Evolutionary conservation across 2,113 vertebrate species (phyloP), one percentile per base, ranked within the genome.

Genomic region (Bungarus multicinctus): DNA sequence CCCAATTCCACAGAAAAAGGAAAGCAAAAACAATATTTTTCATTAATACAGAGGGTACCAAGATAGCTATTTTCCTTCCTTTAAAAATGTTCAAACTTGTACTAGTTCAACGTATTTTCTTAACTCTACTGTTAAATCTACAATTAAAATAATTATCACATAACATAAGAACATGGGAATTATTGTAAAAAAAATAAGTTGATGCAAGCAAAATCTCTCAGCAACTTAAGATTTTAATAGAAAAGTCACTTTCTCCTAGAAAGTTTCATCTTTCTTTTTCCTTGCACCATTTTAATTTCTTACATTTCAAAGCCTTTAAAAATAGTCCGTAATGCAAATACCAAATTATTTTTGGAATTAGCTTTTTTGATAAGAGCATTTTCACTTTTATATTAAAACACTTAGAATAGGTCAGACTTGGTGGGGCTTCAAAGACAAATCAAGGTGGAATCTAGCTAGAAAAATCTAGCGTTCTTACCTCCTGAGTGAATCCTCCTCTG

Each of bases 401-500:
- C 0, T 39, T 55, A 54, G 74, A 90, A 90, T 92, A 92, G n/a
- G 5, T 96, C 92, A 92, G 91, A 90, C 25, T 43, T 93, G 85
- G 88, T 55, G 85, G 27, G 92, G 1, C 11, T 88, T 93, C 47
- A 94, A 92, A 87, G 55, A 93, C 57, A 90, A 92, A 95, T 0
- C 89, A 93, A 95, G 91, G 95, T 94, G 88, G 94, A 94, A 95
- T 88, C 89, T 27, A 64, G 85, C 12, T 53, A 12, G 45, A 85
- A 95, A 92, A 50, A 39, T 5, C 55, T 64, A 87, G 45, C 0
- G 58, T 85, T 97, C 97, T 95, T 98, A 99, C 99, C 99, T 99
- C 97, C 99, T 98, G 89, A 99, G 98, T 4, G 99, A 99, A 97
- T 99, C 99, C 97, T 99, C 99, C 85, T 99, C 99, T 3, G 99